A percentile compares a stretch with the other conserved stretches of the same genome.
These are phyloP conservation scores for Sebastes cheni DNA, from an alignment of 2,797 vertebrate species.

Conservation along the genomic window DNA sequence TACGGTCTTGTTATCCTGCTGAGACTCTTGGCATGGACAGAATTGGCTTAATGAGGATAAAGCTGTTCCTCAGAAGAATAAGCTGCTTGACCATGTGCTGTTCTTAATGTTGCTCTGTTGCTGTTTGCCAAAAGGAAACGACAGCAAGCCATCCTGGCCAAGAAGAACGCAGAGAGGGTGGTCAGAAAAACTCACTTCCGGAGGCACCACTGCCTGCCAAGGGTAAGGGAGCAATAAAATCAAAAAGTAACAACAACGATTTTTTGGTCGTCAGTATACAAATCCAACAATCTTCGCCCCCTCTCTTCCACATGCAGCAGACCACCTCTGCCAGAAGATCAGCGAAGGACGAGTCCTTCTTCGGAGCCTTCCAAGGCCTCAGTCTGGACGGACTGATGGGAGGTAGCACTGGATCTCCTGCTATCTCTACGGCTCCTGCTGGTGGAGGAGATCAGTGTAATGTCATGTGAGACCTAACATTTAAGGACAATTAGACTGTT, in stretches of 20 bases:
- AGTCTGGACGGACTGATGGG: conserved; percentile 75
- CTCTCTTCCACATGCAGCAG: conserved; percentile 48
- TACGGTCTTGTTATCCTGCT: background rate
- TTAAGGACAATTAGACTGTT: conserved; percentile 15
- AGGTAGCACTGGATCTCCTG: conserved; percentile 25
- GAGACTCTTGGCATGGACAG: conserved; percentile 25
- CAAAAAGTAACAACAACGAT: background rate
- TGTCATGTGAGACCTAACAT: conserved; percentile 75
- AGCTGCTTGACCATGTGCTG: conserved; percentile 52
- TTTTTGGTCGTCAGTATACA: background rate
- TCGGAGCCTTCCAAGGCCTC: conserved; percentile 82
- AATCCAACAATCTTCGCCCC: background rate
- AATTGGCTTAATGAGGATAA: conserved; percentile 53
- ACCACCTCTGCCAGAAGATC: conserved; percentile 54
- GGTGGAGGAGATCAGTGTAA: conserved; percentile 74
- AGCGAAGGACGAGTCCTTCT: conserved; percentile 76
- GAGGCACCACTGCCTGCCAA: conserved; percentile 80
- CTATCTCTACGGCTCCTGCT: background rate
- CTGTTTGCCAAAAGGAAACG: conserved; percentile 71
- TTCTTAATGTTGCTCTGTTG: conserved; percentile 37
- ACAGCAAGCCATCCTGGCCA: conserved; percentile 76
- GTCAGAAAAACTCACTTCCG: conserved; percentile 74
- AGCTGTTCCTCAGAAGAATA: conserved; percentile 43
- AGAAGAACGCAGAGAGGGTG: conserved; percentile 78
- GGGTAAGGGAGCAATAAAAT: conserved; percentile 53